A percentile compares a stretch with the other conserved stretches of the same genome.
Conservation (phyloP, 2,113 vertebrate genomes). For the Dendrocopos noguchii region DNA sequence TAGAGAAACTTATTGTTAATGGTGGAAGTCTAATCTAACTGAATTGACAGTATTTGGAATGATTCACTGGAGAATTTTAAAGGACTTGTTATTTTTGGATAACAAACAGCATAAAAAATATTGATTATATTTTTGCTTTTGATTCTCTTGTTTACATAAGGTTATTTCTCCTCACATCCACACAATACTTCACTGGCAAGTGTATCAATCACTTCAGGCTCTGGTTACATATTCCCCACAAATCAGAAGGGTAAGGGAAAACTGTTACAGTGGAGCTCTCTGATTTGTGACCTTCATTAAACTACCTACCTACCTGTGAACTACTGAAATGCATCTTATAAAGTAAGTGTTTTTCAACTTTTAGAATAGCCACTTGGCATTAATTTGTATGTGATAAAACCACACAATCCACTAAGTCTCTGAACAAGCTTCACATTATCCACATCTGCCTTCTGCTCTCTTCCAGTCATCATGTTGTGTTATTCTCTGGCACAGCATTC, state of each 20-base stretch:
- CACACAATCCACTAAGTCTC: background rate
- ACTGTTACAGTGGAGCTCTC: background rate
- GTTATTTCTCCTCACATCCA: constrained; percentile 2
- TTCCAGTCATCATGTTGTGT: background rate
- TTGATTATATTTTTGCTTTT: constrained; percentile 12
- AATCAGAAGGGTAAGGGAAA: background rate
- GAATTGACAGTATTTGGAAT: background rate
- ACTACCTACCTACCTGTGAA: background rate
- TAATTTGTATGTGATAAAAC: background rate
- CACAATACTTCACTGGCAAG: background rate
- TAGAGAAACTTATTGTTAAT: background rate
- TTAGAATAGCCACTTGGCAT: background rate
- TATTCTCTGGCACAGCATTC: background rate
- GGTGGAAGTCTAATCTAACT: constrained; percentile 1
- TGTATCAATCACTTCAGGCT: background rate
- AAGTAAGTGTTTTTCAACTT: background rate
- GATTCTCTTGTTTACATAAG: background rate
- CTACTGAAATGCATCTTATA: background rate
- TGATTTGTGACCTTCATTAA: background rate
- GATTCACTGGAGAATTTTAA: constrained; percentile 16
- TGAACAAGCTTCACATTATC: background rate
- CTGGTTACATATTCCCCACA: background rate
- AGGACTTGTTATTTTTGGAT: constrained; percentile 23
- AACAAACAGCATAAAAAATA: constrained; percentile 19
- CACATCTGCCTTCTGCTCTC: background rate